Base-by-base conservation (phyloP, 1,140 invertebrate species). In the Himalopsyche phryganea region DNA sequence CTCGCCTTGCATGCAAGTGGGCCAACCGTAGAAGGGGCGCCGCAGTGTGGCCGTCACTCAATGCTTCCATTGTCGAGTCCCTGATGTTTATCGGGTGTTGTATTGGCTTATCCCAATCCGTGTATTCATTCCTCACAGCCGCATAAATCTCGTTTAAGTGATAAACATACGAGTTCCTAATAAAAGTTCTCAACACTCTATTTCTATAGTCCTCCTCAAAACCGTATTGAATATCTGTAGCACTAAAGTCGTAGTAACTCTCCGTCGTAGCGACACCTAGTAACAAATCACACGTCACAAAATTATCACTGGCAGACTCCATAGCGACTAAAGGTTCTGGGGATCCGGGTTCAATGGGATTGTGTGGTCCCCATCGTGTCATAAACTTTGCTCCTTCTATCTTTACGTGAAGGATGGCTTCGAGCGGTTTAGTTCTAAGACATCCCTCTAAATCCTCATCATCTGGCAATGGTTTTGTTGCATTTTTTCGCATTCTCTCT, bases 131-230 rank as follows among this genome's bases (percentile, higher is more conserved):
- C 20, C 90, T 78, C 9, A 96, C 84, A 6, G 93, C 91, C 18
- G 91, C 87, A 68, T 91, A 92, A 53, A 96, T 94, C 74, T 96
- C 92, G 75, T 94, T 92, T 61, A 92, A 81, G 70, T 96, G 92
- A 70, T 88, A 93, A 18, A 86, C 81, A 78, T 89, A 93, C 20
- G 90, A 83, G 80, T 96, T 96, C 58, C 92, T 80, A 23, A 90
- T 85, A 71, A 93, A 89, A 6, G 92, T 95, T 28, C 91, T 80
- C 18, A 89, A 74, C 47, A 90, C 80, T 11, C 85, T 80, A 65
- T 88, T 87, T 40, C 86, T 77, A 61, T 88, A 84, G 60, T 89
- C 86, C 56, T 88, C 85, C 65, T 90, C 88, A 66, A 91, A 87
- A 6, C 88, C 88, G 68, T 85, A 86, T 58, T 86, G 81, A 6